Evolutionary conservation across 92 coral and sea anemone species (phyloP), one percentile per base, ranked within the genome.

Genomic region (Epizoanthus illoricatus): DNA sequence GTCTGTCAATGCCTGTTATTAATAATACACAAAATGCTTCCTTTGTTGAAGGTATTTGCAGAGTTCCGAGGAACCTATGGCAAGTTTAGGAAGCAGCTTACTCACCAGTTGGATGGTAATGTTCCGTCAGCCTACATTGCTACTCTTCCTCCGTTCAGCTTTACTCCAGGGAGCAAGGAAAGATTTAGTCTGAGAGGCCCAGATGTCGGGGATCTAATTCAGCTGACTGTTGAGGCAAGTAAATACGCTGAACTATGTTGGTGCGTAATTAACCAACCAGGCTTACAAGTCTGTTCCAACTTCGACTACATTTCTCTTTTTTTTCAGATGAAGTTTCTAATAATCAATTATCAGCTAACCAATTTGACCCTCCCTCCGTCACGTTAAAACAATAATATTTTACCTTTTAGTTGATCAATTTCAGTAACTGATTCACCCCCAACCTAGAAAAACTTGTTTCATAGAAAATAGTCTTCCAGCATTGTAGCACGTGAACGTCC

Each of bases 161-260:
- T 93, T 78, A 86, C 87, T 0, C 89, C 97, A 12, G 99, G 99
- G 17, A 84, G 93, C 71, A 90, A 90, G 60, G 99, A 96, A 52
- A 76, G 85, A 36, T 96, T 96, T 82, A 88, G 64, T 66, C 20
- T 96, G 21, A 94, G 86, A 76, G 98, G 99, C 66, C 98, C 99
- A 18, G 99, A 96, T 83, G 83, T 96, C 58, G 99, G 98, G 39
- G 94, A 96, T 67, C 81, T 96, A 18, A 87, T 92, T n/a, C 91
- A 93, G 47, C 91, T 96, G 1, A 90, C 79, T 61, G 88, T 96
- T 69, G 94, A 96, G 98, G 99, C 89, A 87, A 68, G 72, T 54
- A 11, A 11, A 49, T 13, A 16, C 33, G 6, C 16, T 67, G 0
- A 23, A 41, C 5, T 13, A 24, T 15, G 17, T 42, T 7, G n/a